A percentile compares a stretch with the other conserved stretches of the same genome.
Conservation (phyloP, 2,113 vertebrate genomes). For the Phoenicopterus ruber region DNA sequence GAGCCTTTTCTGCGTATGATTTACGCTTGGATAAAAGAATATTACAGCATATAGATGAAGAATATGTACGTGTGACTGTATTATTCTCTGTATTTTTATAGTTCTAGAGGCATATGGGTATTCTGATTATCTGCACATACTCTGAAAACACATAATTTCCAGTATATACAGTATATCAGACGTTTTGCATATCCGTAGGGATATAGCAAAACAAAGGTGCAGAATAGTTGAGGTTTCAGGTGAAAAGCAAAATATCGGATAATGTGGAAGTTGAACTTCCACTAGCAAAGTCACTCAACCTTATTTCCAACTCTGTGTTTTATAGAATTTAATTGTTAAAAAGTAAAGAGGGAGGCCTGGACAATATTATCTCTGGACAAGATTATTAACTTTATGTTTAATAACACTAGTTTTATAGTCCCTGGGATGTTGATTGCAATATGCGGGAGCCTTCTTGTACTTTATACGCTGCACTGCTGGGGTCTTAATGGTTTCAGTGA, state of each 20-base stretch:
- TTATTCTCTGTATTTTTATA: not conserved
- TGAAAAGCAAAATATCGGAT: not conserved
- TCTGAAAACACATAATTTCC: not conserved
- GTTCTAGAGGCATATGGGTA: not conserved
- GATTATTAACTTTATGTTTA: slow-evolving; percentile 47
- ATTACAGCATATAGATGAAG: not conserved
- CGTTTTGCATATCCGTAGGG: not conserved
- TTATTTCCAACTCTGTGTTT: not conserved
- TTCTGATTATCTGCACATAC: not conserved
- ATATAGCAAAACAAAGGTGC: not conserved
- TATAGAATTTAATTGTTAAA: slow-evolving; percentile 22
- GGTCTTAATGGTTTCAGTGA: slow-evolving; percentile 51
- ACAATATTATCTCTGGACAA: slow-evolving; percentile 9
- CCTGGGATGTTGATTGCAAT: slow-evolving; percentile 31
- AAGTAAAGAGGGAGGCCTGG: slow-evolving; percentile 35
- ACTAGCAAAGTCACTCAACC: not conserved
- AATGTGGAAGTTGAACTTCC: not conserved
- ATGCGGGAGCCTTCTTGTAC: slow-evolving; percentile 19
- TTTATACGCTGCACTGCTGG: slow-evolving; percentile 34
- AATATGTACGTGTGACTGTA: not conserved
- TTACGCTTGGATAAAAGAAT: not conserved
- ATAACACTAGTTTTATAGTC: slow-evolving; percentile 55
- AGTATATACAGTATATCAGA: not conserved
- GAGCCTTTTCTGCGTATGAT: not conserved
- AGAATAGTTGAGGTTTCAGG: not conserved